phyloP scores from a whole-genome alignment of 2,797 vertebrate genomes.

The Eulemur albifrons region DNA sequence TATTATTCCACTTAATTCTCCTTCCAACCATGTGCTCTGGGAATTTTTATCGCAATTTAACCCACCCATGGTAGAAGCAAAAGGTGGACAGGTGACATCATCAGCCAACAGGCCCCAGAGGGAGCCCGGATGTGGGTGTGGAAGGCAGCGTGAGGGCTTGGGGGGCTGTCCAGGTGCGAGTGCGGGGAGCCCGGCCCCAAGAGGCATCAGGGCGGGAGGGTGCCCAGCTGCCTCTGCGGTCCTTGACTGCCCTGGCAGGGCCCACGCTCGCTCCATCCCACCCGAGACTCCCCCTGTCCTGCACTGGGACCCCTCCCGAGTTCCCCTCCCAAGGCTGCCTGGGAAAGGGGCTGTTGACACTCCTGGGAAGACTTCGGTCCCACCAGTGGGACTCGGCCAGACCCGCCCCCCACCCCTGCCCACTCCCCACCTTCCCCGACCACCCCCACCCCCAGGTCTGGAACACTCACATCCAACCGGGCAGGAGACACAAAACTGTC shows the following conservation, averaged over 20 bases:
- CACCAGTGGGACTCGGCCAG: not conserved
- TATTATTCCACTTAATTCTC: not conserved
- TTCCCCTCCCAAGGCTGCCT: not conserved
- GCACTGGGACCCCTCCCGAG: not conserved
- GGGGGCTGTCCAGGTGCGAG: not conserved
- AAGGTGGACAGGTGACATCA: not conserved
- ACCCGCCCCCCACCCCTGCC: not conserved
- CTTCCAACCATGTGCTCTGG: not conserved
- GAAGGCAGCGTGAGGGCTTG: accelerated
- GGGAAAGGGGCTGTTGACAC: accelerated
- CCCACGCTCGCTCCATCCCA: too few species aligned
- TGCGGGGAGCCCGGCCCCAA: not conserved
- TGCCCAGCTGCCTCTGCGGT: accelerated
- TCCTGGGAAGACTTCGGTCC: not conserved
- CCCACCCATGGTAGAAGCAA: not conserved
- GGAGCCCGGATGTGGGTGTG: not conserved
- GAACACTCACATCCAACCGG: accelerated
- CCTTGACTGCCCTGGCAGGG: accelerated
- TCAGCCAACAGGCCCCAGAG: not conserved
- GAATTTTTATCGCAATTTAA: not conserved
- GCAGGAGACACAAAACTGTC: not conserved
- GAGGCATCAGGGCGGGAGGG: not conserved
- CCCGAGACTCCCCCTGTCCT: not conserved
- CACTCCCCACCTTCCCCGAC: too few species aligned
- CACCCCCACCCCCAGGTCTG: not conserved